phyloP scores from a whole-genome alignment of 2,113 vertebrate genomes.

The human region GRCh38 chr1:153809001-153809500 shows the following conservation, averaged over 20 bases:
- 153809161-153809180: not conserved
- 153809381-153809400: not conserved
- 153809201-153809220: not conserved
- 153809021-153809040: not conserved
- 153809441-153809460: conserved; percentile 61
- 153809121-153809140: conserved; percentile 35
- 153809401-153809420: not conserved
- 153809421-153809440: conserved; percentile 8
- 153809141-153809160: not conserved
- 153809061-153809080: not conserved
- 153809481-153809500: conserved; percentile 35
- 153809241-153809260: conserved; percentile 47
- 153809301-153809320: not conserved
- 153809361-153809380: conserved; percentile 6
- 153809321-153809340: not conserved
- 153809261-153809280: conserved; percentile 15
- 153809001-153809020: not conserved
- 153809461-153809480: conserved; percentile 45
- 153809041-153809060: not conserved
- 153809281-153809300: not conserved
- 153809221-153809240: not conserved
- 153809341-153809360: not conserved
- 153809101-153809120: conserved; percentile 23
- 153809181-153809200: not conserved
- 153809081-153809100: not conserved